Base-by-base conservation (phyloP, 2,113 vertebrate species). In the Mesembrinibis cayennensis region DNA sequence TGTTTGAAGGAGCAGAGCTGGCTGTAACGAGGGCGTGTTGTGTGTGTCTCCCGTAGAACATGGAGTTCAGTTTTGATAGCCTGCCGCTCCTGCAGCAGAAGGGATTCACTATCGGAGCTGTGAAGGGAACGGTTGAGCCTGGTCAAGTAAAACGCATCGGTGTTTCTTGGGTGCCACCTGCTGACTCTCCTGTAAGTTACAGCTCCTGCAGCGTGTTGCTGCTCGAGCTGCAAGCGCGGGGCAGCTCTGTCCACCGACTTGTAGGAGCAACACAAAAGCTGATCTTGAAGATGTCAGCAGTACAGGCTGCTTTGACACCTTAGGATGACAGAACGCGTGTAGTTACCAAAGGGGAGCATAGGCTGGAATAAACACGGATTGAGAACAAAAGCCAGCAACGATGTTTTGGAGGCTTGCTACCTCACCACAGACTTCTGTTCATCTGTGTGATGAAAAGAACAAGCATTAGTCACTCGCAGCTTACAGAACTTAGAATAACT, bases 131-230 rank as follows among this genome's bases (percentile, higher is more conserved):
- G 0, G 87, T 99, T 59, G 98, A 99, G 13, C 83, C 98, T 0
- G 99, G 99, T 11, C 97, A 97, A 61, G 97, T 58, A 13, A 96
- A 96, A 70, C 27, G 97, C 90, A 96, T 99, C 97, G 95, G 73
- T 22, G 94, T 99, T 85, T 98, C 98, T 6, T 99, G 99, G 99
- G 89, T 93, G 40, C 99, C 99, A 1, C 98, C 97, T 77, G 96
- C 92, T 19, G 98, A 98, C 59, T 98, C 98, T 42, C 94, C 96
- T 16, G 99, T 99, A 94, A 88, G 98, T 96, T 47, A 34, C 93
- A 44, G 40, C 11, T 12, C 23, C n/a, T 26, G 0, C 36, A 23
- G 65, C 45, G 2, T 3, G 4, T 5, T 3, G 40, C 49, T 52
- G 36, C 38, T 44, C 6, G 8, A 21, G 8, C 47, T 13, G 23